Base-by-base conservation (phyloP, 1,140 invertebrate species). In the Sesamia nonagrioides region DNA sequence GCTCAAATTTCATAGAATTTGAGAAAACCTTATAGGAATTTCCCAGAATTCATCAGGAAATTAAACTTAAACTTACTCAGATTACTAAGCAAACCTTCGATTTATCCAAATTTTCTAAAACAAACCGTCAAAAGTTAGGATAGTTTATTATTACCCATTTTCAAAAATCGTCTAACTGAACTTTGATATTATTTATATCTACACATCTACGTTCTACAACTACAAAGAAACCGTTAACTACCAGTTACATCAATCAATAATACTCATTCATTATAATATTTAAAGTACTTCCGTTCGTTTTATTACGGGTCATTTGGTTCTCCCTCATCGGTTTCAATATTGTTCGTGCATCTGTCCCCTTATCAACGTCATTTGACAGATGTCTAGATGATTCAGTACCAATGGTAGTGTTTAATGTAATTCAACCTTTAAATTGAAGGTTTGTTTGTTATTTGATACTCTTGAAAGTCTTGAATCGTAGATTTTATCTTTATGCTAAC, bases 261-360 rank as follows among this genome's bases (percentile, higher is more conserved):
- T 42, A 27, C 66, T 27, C 68, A 58, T 58, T 58, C 50, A 58
- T 80, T 78, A 80, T 40, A 6, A 18, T 75, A 75, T 75, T 85
- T 84, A 80, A 63, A 66, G 48, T 76, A 40, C 69, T 83, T 84
- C 77, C 81, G 80, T 78, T 63, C 61, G 77, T 45, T 75, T 77
- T 76, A 60, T 61, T 21, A 56, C 17, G 58, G 78, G 81, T 80
- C 78, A 76, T 77, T 75, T 54, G 48, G 63, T 63, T 48, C 77
- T 77, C 60, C 58, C 60, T 71, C 78, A 58, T 77, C 45, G 68
- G 27, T 17, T 60, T 17, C 56, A 35, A 71, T 82, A 80, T 79
- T 78, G 84, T 88, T 85, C 81, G 81, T 85, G 86, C 91, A 90
- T 91, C 88, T 92, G 88, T 84, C 84, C 78, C 60, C 71, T 61